Evolutionary conservation across 2,113 vertebrate genomes (phyloP), one percentile per base, ranked within the genome.

Genomic region (Cyrtonyx montezumae): DNA sequence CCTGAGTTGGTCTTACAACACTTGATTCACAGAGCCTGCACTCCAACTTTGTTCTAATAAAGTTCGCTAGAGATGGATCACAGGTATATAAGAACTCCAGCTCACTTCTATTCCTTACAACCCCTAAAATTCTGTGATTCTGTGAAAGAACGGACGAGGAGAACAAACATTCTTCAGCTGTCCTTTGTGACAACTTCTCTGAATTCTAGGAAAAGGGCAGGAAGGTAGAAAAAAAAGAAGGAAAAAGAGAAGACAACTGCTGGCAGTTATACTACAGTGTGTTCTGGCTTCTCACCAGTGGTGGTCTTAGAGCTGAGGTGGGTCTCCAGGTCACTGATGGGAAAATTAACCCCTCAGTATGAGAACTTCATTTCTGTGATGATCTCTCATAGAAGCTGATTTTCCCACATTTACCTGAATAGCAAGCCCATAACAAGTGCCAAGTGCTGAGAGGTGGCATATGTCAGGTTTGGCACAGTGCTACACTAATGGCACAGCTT

Each of bases 321-420:
- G 51, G 46, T 28, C 36, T 51, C 45, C 20, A 46, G 21, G 30
- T n/a, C 36, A n/a, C 66, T 45, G 43, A 5, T 15, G 36, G 8
- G n/a, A n/a, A 12, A 43, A 21, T 65, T 85, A 84, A 61, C 22
- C 11, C 14, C 1, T 1, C 1, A 12, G 8, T 48, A 22, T 0
- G 0, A 43, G 42, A 61, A 28, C 40, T 25, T 78, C 5, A 19
- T 83, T 58, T 80, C n/a, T 86, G 48, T 40, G 32, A 65, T 53
- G n/a, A 42, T 16, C 28, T 93, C 34, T 56, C 45, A 21, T 30
- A 79, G 36, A 51, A 66, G 20, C 32, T 87, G 48, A 17, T 19
- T 76, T 86, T 79, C 30, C 22, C 5, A 0, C 26, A 9, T 51
- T 51, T 87, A 34, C 11, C 32, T 79, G 59, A 43, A 18, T 43